Conservation (phyloP, 2,888 invertebrate genomes). For the Nematopogon swammerdamellus region DNA sequence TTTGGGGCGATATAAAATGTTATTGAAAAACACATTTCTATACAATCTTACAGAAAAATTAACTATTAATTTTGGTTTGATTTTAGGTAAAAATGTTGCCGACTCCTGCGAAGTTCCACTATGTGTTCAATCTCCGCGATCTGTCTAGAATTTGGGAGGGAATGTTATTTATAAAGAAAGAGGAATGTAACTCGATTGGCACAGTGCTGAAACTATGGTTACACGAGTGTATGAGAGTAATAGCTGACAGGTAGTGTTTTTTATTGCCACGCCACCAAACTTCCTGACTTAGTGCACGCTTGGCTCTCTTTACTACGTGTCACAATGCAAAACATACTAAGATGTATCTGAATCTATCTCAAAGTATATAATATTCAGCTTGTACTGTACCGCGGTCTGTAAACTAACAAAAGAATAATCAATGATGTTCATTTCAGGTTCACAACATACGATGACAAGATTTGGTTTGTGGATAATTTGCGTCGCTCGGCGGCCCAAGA, state of each 20-base stretch:
- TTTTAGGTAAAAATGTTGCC: constrained; percentile 78
- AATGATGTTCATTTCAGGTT: constrained; percentile 24
- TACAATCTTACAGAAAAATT: too few relatives aligned
- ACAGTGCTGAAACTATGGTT: constrained; percentile 74
- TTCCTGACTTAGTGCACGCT: too few relatives aligned
- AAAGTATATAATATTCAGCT: too few relatives aligned
- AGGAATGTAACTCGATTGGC: constrained; percentile 58
- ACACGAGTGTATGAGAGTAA: constrained; percentile 83
- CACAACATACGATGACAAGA: constrained; percentile 40
- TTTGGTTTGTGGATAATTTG: constrained; percentile 72
- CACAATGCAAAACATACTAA: too few relatives aligned
- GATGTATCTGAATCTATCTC: too few relatives aligned
- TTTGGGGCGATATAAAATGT: too few relatives aligned
- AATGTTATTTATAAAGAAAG: constrained; percentile 68
- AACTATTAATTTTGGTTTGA: constrained; percentile 18
- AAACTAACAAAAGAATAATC: too few relatives aligned
- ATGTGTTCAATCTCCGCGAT: constrained; percentile 87
- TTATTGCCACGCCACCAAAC: too few relatives aligned
- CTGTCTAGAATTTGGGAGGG: constrained; percentile 91
- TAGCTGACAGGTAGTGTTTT: constrained; percentile 85
- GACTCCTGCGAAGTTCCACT: constrained; percentile 90
- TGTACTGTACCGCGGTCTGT: too few relatives aligned
- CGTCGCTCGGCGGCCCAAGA: constrained; percentile 55
- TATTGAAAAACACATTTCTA: too few relatives aligned
- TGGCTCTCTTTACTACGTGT: too few relatives aligned